Evolutionary conservation across 2,888 invertebrate species (phyloP).

Genomic region (Oligia strigilis): DNA sequence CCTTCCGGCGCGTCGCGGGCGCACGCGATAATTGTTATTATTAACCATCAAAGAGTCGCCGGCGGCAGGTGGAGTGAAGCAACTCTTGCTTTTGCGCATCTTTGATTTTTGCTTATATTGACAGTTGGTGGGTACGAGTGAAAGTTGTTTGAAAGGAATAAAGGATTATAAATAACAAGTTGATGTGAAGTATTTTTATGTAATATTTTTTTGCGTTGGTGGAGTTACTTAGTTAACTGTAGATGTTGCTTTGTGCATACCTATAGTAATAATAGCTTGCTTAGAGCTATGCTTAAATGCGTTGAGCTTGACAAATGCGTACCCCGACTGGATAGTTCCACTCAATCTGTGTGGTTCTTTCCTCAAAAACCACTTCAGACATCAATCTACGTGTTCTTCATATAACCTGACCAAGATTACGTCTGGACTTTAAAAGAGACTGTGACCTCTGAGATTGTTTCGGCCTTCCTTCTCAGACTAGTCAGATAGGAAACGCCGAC

Average conservation of each 20-base stretch:
- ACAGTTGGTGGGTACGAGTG: slow-evolving; percentile 33
- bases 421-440: not conserved
- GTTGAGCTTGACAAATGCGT: not conserved
- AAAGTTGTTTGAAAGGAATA: slow-evolving; percentile 38
- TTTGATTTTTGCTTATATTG: slow-evolving; percentile 39
- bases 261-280: too few relatives aligned
- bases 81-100: slow-evolving; percentile 53
- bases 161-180: slow-evolving; percentile 19
- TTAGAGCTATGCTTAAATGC: too few relatives aligned
- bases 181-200: not conserved
- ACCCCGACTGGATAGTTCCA: not conserved
- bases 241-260: slow-evolving; percentile 1
- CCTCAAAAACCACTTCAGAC: not conserved
- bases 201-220: not conserved
- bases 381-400: not conserved
- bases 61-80: slow-evolving; percentile 69
- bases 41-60: slow-evolving; percentile 75
- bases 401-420: not conserved
- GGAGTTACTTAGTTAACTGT: not conserved
- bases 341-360: not conserved
- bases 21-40: slow-evolving; percentile 77
- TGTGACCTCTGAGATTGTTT: not conserved
- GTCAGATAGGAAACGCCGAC: too few relatives aligned
- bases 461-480: not conserved
- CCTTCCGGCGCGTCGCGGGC: slow-evolving; percentile 67